Conservation (phyloP, 2,888 invertebrate species). For the Lochmaea capreae region DNA sequence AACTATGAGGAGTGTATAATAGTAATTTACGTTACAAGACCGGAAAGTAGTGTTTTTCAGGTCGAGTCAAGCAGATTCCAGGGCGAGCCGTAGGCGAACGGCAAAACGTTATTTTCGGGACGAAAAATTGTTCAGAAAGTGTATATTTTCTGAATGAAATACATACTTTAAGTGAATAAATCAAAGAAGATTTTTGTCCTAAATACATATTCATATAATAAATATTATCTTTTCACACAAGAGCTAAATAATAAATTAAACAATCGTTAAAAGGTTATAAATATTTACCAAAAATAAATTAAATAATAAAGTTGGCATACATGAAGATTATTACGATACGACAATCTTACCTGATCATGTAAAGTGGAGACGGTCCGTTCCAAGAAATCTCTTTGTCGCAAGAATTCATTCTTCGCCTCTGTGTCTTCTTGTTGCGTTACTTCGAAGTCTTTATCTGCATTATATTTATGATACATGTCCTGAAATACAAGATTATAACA, state of each 20-base stretch:
- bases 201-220: background rate
- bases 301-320: background rate
- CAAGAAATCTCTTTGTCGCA: slow-evolving; percentile 84
- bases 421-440: slow-evolving; percentile 75
- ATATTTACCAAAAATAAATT: background rate
- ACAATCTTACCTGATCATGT: slow-evolving; percentile 60
- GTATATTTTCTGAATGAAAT: too few relatives aligned
- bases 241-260: background rate
- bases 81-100: too few relatives aligned
- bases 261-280: background rate
- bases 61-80: too few relatives aligned
- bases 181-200: background rate
- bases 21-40: too few relatives aligned
- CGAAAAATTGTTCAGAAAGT: too few relatives aligned
- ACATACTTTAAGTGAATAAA: too few relatives aligned
- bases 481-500: slow-evolving; percentile 54
- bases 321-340: background rate
- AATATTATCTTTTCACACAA: background rate
- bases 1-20: too few relatives aligned
- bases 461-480: slow-evolving; percentile 78
- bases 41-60: too few relatives aligned
- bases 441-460: slow-evolving; percentile 76
- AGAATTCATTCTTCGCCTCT: slow-evolving; percentile 80
- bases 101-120: too few relatives aligned
- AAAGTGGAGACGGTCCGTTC: slow-evolving; percentile 74